These are phyloP conservation scores for Manacus vitellinus DNA, from an alignment of 2,113 vertebrate species.

Conservation along the genomic window DNA sequence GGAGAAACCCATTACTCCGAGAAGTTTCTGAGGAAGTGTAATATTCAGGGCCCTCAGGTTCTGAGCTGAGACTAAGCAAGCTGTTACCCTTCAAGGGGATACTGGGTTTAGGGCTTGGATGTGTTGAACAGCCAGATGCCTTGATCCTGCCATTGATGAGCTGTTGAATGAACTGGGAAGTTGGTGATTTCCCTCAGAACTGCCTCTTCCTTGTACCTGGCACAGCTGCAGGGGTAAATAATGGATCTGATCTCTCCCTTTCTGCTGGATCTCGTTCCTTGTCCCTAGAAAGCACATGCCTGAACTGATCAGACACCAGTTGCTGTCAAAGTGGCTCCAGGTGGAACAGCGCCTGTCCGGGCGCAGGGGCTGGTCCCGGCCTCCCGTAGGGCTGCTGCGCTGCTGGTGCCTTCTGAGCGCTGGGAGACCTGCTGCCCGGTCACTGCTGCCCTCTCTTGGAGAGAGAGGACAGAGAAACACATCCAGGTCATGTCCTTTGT, in stretches of 20 bases:
- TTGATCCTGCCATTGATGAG: not conserved
- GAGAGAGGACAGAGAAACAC: not conserved
- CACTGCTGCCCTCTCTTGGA: slow-evolving; percentile 53
- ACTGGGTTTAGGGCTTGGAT: not conserved
- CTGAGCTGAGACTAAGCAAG: not conserved
- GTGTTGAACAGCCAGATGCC: not conserved
- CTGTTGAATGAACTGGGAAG: not conserved
- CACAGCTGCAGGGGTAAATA: not conserved
- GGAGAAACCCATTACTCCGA: not conserved
- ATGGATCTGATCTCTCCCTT: not conserved
- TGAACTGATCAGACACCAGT: not conserved
- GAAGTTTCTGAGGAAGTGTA: not conserved
- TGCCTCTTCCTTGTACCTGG: not conserved
- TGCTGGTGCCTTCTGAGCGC: fast-evolving
- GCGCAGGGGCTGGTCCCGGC: not conserved
- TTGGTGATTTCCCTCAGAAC: fast-evolving
- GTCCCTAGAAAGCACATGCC: not conserved
- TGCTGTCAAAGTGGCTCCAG: not conserved
- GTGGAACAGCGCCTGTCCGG: not conserved
- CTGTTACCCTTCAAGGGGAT: not conserved
- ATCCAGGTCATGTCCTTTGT: not conserved
- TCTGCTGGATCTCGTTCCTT: not conserved
- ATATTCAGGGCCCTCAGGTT: not conserved
- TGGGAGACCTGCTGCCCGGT: not conserved
- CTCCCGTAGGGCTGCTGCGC: not conserved